These are phyloP conservation scores for Caenorhabditis uteleia DNA, from an alignment of 2,888 invertebrate genomes.

Conservation along the genomic window DNA sequence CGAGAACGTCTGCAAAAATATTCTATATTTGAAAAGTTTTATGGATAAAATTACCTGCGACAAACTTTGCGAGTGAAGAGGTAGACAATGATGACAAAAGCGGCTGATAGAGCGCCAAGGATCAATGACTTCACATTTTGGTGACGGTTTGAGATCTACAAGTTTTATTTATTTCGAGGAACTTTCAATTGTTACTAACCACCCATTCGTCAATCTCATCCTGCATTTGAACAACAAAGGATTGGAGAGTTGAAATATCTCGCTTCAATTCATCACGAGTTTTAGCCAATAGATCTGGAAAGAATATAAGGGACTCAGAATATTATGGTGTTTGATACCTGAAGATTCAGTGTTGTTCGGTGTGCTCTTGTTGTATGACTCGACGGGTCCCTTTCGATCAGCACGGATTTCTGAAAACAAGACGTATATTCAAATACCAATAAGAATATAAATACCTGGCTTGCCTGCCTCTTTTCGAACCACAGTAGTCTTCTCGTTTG, in stretches of 20 bases:
- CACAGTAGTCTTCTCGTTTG: background rate
- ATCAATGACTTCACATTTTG: conserved; percentile 23
- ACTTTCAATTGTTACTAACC: background rate
- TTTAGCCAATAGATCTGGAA: conserved; percentile 12
- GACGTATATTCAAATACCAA: too few species aligned
- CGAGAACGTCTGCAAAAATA: conserved; percentile 20
- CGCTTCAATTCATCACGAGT: conserved; percentile 21
- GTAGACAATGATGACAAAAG: conserved; percentile 15
- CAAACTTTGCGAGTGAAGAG: conserved; percentile 18
- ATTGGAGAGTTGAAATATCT: conserved; percentile 13
- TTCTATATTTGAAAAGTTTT: background rate
- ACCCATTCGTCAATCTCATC: conserved; percentile 32
- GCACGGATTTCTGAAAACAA: too few species aligned
- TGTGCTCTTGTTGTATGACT: background rate
- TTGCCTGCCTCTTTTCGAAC: background rate
- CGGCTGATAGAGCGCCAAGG: conserved; percentile 22
- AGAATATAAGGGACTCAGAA: background rate
- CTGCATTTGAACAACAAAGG: conserved; percentile 2
- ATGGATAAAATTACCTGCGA: background rate
- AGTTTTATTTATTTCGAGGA: background rate
- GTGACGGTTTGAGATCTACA: conserved; percentile 20
- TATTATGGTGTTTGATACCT: background rate
- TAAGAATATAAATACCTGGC: too few species aligned
- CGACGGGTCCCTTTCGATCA: too few species aligned
- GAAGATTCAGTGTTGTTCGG: background rate